Evolutionary conservation across 1,140 invertebrate genomes (phyloP), one percentile per base, ranked within the genome.

Genomic region (Rhyacophila brunnea): DNA sequence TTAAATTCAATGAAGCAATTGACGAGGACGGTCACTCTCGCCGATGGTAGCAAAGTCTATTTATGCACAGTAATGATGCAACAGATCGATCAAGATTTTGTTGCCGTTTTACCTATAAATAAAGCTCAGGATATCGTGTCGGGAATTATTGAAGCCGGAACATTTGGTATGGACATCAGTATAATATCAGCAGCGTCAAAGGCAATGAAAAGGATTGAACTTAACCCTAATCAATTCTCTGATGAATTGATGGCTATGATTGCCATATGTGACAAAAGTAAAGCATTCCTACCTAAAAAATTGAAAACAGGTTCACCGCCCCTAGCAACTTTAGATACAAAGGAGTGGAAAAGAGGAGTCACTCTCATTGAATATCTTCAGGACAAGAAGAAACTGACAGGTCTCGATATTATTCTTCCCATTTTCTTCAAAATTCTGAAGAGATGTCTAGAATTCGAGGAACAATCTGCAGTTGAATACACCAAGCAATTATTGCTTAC

Each of bases 381-480:
- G 71, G 84, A 80, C 58, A 92, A 91, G 68, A 91, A 91, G 64
- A 87, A 87, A 68, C 81, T 93, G 58, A 74, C 80, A 1, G 69
- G 82, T 0, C 84, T 88, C 62, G 79, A 84, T 19, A 51, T 81
- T 0, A 77, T 96, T 2, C 75, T 95, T 6, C 83, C 85, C 0
- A 66, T 85, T n/a, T 71, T 95, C 3, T 95, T 96, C 66, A 84
- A 89, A 49, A 69, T 96, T n/a, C 70, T 97, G 6, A 86, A 89
- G 62, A 85, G 84, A 63, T 92, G 89, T 68, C 78, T 92, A 54
- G 81, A 85, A 53, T 86, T 93, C 57, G 90, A 95, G 65, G 87
- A 92, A 65, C 90, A 94, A 65, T 84, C 84, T 15, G 83, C 86
- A n/a, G 83, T 91, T 0, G 93, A 96, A 71, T 96, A 96, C 69